Percentiles rank a stretch among this genome's conserved stretches.
These are phyloP conservation scores for Anoplolepis gracilipes DNA, from an alignment of 1,140 invertebrate genomes.

Conservation along the genomic window DNA sequence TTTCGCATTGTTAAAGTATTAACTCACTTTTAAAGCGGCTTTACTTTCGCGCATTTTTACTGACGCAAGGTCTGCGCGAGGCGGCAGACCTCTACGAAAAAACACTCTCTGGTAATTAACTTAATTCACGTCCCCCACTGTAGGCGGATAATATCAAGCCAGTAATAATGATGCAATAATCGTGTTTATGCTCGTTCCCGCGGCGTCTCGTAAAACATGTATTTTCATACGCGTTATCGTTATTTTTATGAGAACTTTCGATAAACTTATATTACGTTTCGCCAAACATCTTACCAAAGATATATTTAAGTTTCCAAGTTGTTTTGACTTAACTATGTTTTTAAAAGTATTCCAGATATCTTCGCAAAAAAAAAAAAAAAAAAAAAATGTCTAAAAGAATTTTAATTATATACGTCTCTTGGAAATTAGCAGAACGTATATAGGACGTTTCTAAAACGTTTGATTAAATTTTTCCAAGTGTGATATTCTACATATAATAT, in stretches of 20 bases:
- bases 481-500: not conserved
- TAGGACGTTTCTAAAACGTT: not conserved
- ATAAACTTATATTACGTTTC: not conserved
- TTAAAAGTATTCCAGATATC: not conserved
- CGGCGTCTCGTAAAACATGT: not conserved
- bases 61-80: not conserved
- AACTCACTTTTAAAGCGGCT: conserved; percentile 70
- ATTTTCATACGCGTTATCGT: not conserved
- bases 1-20: conserved; percentile 67
- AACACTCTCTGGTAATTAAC: conserved; percentile 44
- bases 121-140: conserved; percentile 27
- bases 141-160: conserved; percentile 15
- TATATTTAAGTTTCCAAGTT: not conserved
- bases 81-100: not conserved
- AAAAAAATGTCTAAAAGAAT: not conserved
- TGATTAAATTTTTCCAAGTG: not conserved
- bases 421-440: not conserved
- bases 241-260: not conserved
- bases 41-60: conserved; percentile 33
- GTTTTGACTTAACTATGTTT: conserved; percentile 6
- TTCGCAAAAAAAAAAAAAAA: not conserved
- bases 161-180: conserved; percentile 20
- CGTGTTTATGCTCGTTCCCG: not conserved
- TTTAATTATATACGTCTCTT: not conserved
- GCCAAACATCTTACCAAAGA: not conserved